Conservation (phyloP, 2,888 invertebrate species). For the Meghimatium bilineatum region DNA sequence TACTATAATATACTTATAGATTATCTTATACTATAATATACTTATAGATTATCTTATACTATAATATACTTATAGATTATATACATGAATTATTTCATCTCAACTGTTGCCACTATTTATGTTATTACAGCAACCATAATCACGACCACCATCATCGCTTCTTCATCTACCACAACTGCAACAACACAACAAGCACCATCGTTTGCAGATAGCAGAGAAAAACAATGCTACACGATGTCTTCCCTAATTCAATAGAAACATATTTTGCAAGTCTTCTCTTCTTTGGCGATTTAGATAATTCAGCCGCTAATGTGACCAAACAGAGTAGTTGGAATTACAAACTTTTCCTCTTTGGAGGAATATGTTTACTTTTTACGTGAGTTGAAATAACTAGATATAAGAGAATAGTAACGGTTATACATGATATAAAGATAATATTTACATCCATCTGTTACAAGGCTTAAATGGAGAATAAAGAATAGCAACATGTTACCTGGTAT, state of each 20-base stretch:
- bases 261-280: neutral
- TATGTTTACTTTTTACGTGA: neutral
- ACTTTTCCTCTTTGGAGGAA: neutral
- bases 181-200: neutral
- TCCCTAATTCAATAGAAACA: neutral
- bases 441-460: no score
- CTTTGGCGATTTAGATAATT: neutral
- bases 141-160: neutral
- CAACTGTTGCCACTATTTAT: neutral
- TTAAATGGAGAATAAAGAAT: no score
- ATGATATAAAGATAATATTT: no score
- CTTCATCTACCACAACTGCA: neutral
- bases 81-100: neutral
- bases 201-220: neutral
- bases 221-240: neutral
- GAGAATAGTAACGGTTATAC: no score
- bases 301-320: neutral
- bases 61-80: no score
- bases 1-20: no score
- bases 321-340: neutral
- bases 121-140: neutral
- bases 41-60: no score
- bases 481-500: no score
- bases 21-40: no score
- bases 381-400: no score